Conservation (phyloP, 2,888 invertebrate genomes). For the Notocelia uddmanniana region DNA sequence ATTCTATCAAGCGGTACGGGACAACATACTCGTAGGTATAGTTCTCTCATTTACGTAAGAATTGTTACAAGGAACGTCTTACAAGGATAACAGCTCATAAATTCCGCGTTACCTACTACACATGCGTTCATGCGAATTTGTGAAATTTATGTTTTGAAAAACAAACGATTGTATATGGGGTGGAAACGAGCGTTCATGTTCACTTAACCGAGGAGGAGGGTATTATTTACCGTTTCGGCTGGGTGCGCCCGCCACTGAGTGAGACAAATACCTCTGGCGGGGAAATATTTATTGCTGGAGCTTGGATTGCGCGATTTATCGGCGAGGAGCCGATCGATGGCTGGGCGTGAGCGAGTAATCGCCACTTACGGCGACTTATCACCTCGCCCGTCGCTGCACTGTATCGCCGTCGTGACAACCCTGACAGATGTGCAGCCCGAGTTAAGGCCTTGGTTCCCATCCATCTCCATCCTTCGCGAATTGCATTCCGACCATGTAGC, state of each 20-base stretch:
- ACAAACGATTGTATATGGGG: constrained; percentile 85
- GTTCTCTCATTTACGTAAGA: not conserved
- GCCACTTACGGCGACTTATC: constrained; percentile 83
- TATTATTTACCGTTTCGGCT: constrained; percentile 86
- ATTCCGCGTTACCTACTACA: constrained; percentile 54
- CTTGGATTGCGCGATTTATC: constrained; percentile 86
- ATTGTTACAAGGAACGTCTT: constrained; percentile 26
- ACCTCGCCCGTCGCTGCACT: constrained; percentile 54
- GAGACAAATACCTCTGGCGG: constrained; percentile 82
- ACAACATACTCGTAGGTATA: not conserved
- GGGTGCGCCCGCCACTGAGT: constrained; percentile 84
- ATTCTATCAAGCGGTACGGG: too few relatives aligned
- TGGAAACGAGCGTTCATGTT: constrained; percentile 86
- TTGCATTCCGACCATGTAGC: constrained; percentile 20
- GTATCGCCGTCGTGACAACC: constrained; percentile 50
- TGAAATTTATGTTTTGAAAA: constrained; percentile 84
- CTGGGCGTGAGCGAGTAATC: constrained; percentile 80
- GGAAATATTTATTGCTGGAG: constrained; percentile 83
- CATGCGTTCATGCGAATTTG: constrained; percentile 77
- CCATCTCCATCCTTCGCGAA: constrained; percentile 24
- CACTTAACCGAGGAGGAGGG: constrained; percentile 86
- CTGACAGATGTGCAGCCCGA: constrained; percentile 37
- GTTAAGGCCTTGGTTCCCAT: constrained; percentile 21
- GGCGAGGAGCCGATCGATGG: constrained; percentile 82
- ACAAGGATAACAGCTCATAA: constrained; percentile 39